Conservation (phyloP, 2,888 invertebrate species). For the Halictus ligatus region DNA sequence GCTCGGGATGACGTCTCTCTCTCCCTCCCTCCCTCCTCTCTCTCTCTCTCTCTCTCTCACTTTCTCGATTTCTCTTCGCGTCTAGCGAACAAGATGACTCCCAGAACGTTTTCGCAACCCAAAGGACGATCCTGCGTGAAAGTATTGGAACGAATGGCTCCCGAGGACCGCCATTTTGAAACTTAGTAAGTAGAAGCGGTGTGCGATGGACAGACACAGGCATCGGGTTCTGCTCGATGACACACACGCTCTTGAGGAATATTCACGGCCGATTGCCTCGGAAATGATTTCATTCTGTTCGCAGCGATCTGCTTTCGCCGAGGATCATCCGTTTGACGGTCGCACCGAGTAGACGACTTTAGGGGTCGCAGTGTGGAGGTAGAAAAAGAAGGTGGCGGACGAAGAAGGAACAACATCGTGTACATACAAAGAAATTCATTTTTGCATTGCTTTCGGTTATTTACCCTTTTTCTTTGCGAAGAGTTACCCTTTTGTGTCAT, state of each 20-base stretch:
- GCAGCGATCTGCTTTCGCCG: not conserved
- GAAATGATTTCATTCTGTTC: not conserved
- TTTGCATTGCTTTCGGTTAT: too few relatives aligned
- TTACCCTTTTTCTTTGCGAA: too few relatives aligned
- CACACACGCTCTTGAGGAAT: not conserved
- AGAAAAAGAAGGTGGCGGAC: not conserved
- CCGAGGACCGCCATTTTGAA: not conserved
- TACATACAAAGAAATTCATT: too few relatives aligned
- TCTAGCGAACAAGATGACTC: not conserved
- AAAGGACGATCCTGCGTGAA: not conserved
- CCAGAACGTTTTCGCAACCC: not conserved
- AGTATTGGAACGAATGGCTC: not conserved
- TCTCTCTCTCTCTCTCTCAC: not conserved
- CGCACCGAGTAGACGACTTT: not conserved
- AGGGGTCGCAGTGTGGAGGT: not conserved
- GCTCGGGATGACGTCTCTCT: not conserved
- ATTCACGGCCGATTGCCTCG: not conserved
- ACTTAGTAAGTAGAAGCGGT: conserved; percentile 6
- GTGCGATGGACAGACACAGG: not conserved
- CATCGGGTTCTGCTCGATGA: not conserved
- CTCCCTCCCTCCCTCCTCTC: not conserved
- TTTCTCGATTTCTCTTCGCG: not conserved
- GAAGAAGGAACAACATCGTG: not conserved
- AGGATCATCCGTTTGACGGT: not conserved
- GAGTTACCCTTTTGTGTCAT: too few relatives aligned